phyloP scores from a whole-genome alignment of 2,113 vertebrate species.

The Sorex fumeus region DNA sequence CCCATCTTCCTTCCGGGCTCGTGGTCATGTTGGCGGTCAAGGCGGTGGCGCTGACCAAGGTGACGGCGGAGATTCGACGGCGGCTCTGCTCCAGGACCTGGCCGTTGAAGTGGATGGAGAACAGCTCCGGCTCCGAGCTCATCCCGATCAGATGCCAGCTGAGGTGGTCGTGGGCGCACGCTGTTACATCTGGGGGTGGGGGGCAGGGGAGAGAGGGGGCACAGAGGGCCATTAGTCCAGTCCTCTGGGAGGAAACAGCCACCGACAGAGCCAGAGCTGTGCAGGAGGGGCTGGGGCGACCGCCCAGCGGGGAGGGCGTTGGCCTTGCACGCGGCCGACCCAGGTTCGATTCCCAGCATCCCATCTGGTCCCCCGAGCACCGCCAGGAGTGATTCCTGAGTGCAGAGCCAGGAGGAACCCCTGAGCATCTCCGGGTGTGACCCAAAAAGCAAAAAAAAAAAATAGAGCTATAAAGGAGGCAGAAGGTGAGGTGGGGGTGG shows the following conservation, averaged over 20 bases:
- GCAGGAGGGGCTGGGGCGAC: no score
- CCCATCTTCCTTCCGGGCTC: conserved; percentile 92
- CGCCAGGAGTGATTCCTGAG: no score
- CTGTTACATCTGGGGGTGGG: conserved; percentile 89
- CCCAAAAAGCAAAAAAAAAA: no score
- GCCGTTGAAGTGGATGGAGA: conserved; percentile 96
- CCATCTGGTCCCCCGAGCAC: no score
- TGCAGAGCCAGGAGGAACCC: no score
- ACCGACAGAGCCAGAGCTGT: accelerated
- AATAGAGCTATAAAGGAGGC: background rate
- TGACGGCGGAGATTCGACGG: conserved; percentile 92
- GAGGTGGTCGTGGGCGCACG: conserved; percentile 91
- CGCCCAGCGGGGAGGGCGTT: no score
- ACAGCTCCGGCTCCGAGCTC: conserved; percentile 95
- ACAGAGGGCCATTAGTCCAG: background rate
- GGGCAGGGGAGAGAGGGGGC: conserved; percentile 15
- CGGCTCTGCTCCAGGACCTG: conserved; percentile 93
- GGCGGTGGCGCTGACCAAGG: conserved; percentile 92
- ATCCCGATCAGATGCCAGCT: conserved; percentile 96
- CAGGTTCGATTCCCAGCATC: no score
- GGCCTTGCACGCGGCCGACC: no score
- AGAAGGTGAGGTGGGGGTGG: no score
- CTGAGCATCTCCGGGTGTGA: no score
- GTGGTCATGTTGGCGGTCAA: conserved; percentile 92
- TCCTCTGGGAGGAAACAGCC: background rate